Evolutionary conservation across 2,888 invertebrate species (phyloP).

Genomic region (Eupsilia transversa): DNA sequence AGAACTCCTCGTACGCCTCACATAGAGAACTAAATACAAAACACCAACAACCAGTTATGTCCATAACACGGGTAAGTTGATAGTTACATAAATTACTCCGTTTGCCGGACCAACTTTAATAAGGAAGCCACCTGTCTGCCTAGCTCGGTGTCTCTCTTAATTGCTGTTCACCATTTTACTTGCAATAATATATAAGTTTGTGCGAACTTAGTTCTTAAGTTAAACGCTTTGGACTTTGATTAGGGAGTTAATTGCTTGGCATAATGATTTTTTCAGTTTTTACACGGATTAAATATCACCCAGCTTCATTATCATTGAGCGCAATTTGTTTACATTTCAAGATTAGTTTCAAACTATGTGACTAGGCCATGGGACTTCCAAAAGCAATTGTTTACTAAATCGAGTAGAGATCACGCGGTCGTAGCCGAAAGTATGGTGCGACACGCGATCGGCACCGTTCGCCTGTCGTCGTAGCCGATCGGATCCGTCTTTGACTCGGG

Average conservation of each 20-base stretch:
- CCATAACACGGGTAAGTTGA: slow-evolving; percentile 58
- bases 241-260: slow-evolving; percentile 40
- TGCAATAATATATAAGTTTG: slow-evolving; percentile 57
- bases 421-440: no score
- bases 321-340: background rate
- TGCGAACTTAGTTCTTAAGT: slow-evolving; percentile 46
- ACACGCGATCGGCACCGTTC: no score
- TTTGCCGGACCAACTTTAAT: slow-evolving; percentile 80
- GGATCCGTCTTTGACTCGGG: no score
- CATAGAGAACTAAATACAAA: slow-evolving; percentile 53
- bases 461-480: no score
- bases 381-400: no score
- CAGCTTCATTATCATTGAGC: background rate
- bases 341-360: background rate
- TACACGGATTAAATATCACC: background rate
- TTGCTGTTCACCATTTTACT: slow-evolving; percentile 74
- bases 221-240: slow-evolving; percentile 46
- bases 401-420: no score
- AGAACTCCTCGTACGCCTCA: slow-evolving; percentile 9
- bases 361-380: no score
- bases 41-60: slow-evolving; percentile 54
- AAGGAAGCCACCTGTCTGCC: slow-evolving; percentile 85
- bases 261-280: slow-evolving; percentile 3
- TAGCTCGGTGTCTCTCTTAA: slow-evolving; percentile 79
- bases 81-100: slow-evolving; percentile 76